Conservation (phyloP, 2,888 invertebrate genomes). For the Agrilus mali region DNA sequence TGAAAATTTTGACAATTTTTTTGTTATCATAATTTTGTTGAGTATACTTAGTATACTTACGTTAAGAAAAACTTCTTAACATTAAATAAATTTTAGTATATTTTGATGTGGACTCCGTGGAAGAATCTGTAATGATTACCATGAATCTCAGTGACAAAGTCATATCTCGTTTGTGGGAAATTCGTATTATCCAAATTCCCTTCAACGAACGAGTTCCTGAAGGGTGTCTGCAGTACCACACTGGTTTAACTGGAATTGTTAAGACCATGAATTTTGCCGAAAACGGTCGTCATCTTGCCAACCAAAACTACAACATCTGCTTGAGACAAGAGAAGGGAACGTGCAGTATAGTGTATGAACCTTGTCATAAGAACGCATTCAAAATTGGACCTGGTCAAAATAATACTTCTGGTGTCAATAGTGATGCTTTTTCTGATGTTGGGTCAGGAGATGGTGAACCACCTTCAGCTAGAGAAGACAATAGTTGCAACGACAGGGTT, state of each 20-base stretch:
- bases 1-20: no score
- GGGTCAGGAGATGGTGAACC: constrained; percentile 12
- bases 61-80: neutral
- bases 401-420: neutral
- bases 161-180: constrained; percentile 64
- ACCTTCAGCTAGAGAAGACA: constrained; percentile 24
- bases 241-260: constrained; percentile 45
- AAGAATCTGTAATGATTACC: constrained; percentile 37
- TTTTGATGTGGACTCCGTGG: constrained; percentile 47
- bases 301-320: constrained; percentile 68
- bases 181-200: constrained; percentile 62
- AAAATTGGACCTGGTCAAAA: constrained; percentile 47
- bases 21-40: no score
- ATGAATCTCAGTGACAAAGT: constrained; percentile 48
- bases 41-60: no score
- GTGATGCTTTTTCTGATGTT: constrained; percentile 4
- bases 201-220: constrained; percentile 66
- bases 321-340: constrained; percentile 54
- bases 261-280: constrained; percentile 72
- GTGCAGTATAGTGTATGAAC: constrained; percentile 65
- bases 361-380: constrained; percentile 65
- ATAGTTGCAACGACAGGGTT: constrained; percentile 56
- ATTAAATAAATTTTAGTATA: constrained; percentile 44
- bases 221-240: constrained; percentile 64
- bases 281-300: constrained; percentile 68